A percentile compares a stretch with the other conserved stretches of the same genome.
These are phyloP conservation scores for Tamias sibiricus DNA, from an alignment of 2,113 vertebrate genomes.

Conservation along the genomic window DNA sequence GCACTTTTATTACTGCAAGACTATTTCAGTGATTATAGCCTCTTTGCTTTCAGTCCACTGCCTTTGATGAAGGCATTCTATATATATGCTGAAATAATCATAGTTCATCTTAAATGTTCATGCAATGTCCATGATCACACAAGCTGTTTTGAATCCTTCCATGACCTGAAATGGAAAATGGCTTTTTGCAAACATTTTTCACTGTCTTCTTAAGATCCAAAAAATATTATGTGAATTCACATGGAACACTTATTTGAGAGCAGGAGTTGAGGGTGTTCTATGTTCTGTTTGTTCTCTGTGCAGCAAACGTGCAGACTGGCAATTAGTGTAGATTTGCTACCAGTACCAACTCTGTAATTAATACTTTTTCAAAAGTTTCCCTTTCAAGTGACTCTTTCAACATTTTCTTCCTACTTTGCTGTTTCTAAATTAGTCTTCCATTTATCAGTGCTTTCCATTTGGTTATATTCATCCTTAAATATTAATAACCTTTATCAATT, in stretches of 20 bases:
- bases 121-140: background rate
- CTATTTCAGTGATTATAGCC: background rate
- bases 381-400: background rate
- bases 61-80: background rate
- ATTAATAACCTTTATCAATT: slow-evolving; percentile 27
- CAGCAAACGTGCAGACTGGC: background rate
- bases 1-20: background rate
- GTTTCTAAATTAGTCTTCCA: slow-evolving; percentile 9
- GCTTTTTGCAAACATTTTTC: background rate
- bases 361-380: background rate
- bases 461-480: background rate
- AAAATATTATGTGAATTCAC: background rate
- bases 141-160: slow-evolving; percentile 36
- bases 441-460: background rate
- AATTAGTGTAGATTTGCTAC: background rate
- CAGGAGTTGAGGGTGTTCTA: background rate
- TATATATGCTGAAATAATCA: slow-evolving; percentile 15
- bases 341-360: background rate
- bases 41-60: background rate
- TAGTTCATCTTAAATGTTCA: background rate
- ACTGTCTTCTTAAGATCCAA: background rate
- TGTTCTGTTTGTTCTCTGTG: background rate
- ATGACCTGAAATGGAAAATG: slow-evolving; percentile 21
- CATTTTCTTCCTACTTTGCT: background rate
- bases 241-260: background rate